phyloP scores from a whole-genome alignment of 2,888 invertebrate species.

The Andrena trimmerana region DNA sequence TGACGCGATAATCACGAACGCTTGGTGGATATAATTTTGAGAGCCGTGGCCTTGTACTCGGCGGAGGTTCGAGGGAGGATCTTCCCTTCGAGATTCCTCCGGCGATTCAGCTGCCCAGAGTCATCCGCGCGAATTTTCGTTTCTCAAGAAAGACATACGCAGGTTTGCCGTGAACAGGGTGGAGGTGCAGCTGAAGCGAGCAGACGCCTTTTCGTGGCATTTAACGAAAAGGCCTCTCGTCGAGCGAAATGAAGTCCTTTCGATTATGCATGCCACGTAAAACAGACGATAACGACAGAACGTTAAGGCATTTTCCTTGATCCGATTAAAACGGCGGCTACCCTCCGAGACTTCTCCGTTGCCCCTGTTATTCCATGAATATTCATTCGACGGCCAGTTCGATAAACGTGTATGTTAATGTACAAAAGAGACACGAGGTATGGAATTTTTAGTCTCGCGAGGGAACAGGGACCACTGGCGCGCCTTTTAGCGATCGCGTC shows the following conservation, averaged over 20 bases:
- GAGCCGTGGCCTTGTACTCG: neutral
- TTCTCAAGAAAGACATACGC: neutral
- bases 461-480: neutral
- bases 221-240: conserved; percentile 6
- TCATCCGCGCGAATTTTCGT: too few relatives aligned
- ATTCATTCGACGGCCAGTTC: conserved; percentile 73
- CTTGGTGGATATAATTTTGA: neutral
- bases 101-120: too few relatives aligned
- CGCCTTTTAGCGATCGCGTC: conserved; percentile 2
- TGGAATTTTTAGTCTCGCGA: neutral
- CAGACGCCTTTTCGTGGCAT: neutral
- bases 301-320: conserved; percentile 73
- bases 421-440: conserved; percentile 38
- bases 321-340: conserved; percentile 76
- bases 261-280: conserved; percentile 57
- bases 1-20: conserved; percentile 7
- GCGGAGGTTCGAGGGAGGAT: neutral
- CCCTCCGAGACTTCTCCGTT: conserved; percentile 67
- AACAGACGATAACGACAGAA: conserved; percentile 57
- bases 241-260: conserved; percentile 40
- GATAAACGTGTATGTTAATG: conserved; percentile 67
- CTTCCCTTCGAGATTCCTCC: neutral
- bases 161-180: conserved; percentile 17
- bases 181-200: neutral
- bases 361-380: conserved; percentile 68